Percentiles rank a stretch among this genome's conserved stretches.
Evolutionary conservation across 1,140 invertebrate species (phyloP).

Genomic region (Hypsibius dujardini): DNA sequence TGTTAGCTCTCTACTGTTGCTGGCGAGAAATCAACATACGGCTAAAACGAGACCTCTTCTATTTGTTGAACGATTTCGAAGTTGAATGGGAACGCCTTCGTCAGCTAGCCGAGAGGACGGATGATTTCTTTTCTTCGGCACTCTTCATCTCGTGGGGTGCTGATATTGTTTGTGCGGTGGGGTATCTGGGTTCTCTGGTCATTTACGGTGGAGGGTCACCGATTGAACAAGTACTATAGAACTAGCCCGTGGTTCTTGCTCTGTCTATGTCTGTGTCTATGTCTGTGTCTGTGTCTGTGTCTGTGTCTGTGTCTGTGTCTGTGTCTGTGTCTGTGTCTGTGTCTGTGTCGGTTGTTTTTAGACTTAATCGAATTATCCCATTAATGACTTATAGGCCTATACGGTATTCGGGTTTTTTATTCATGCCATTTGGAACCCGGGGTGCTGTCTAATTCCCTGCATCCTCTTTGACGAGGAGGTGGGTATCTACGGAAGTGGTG

Average conservation of each 20-base stretch:
- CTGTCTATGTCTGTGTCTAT: too few relatives aligned
- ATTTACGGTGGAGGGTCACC: conserved; percentile 13
- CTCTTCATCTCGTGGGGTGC: background rate
- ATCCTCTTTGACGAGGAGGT: conserved; percentile 15
- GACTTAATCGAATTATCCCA: too few relatives aligned
- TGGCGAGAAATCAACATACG: background rate
- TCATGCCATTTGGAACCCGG: conserved; percentile 14
- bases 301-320: too few relatives aligned
- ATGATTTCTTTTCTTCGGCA: background rate
- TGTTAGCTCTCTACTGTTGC: background rate
- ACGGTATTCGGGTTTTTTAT: conserved; percentile 2
- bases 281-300: too few relatives aligned
- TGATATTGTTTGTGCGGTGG: background rate
- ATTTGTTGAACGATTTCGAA: background rate
- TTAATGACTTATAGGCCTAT: background rate
- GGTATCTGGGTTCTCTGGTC: conserved; percentile 5
- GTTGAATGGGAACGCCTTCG: conserved; percentile 9
- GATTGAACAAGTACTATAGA: background rate
- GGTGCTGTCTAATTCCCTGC: background rate
- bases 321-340: too few relatives aligned
- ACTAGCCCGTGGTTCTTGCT: too few relatives aligned
- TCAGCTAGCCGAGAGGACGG: background rate
- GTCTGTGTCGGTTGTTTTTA: too few relatives aligned
- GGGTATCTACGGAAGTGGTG: background rate
- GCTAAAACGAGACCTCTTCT: background rate